These are phyloP conservation scores for Tachuris rubrigastra DNA, from an alignment of 2,113 vertebrate genomes.

Conservation along the genomic window DNA sequence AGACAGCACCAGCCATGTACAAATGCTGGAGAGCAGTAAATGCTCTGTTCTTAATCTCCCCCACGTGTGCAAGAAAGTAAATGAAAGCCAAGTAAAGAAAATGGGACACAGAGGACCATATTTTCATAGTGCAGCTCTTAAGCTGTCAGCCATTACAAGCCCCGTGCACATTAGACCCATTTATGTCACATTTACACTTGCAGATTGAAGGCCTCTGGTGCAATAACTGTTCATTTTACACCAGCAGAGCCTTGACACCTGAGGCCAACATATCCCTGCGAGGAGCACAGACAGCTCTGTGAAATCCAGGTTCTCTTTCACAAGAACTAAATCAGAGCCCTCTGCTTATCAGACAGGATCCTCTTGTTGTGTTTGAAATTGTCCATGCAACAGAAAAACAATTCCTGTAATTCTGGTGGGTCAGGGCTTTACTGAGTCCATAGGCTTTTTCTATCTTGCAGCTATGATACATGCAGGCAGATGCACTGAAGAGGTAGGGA, in stretches of 20 bases:
- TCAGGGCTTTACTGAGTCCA: neutral
- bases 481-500: neutral
- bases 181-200: conserved; percentile 49
- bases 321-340: neutral
- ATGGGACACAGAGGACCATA: conserved; percentile 29
- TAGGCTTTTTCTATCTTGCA: neutral
- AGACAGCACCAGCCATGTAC: neutral
- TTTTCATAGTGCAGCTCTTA: conserved; percentile 37
- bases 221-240: conserved; percentile 2
- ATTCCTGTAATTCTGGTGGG: neutral
- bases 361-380: neutral
- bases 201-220: conserved; percentile 3
- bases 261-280: fast-evolving
- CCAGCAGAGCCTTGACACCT: neutral
- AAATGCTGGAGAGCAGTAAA: neutral
- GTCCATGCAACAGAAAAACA: neutral
- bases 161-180: neutral
- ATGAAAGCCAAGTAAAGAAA: neutral
- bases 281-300: neutral
- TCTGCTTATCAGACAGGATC: neutral
- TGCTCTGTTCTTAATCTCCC: neutral
- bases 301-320: fast-evolving
- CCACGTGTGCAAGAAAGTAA: neutral
- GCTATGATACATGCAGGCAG: fast-evolving
- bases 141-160: conserved; percentile 38